Conservation (phyloP, 2,888 invertebrate species). For the Lycia hirtaria region DNA sequence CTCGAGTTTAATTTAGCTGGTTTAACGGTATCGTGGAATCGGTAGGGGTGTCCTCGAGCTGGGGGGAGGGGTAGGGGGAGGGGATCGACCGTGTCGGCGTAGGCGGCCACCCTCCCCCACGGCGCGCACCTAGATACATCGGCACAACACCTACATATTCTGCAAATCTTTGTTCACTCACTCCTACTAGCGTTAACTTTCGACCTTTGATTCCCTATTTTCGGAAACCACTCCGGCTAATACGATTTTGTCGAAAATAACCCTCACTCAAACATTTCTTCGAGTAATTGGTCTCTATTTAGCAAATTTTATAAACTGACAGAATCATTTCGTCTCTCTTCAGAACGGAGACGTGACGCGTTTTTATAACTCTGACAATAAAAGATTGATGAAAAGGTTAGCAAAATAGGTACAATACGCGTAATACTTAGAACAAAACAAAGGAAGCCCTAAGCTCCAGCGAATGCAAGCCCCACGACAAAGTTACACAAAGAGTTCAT, state of each 20-base stretch:
- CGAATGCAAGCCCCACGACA: slow-evolving; percentile 1
- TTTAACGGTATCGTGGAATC: slow-evolving; percentile 38
- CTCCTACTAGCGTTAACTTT: slow-evolving; percentile 18
- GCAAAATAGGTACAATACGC: too few relatives aligned
- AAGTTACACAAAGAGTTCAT: slow-evolving; percentile 18
- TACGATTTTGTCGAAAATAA: not conserved
- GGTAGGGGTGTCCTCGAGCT: slow-evolving; percentile 38
- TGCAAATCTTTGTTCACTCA: slow-evolving; percentile 27
- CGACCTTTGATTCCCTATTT: slow-evolving; percentile 20
- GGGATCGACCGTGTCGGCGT: slow-evolving; percentile 48
- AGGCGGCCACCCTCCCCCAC: slow-evolving; percentile 40
- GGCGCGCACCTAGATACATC: slow-evolving; percentile 22
- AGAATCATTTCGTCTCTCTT: not conserved
- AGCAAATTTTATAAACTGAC: not conserved
- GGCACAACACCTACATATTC: slow-evolving; percentile 31
- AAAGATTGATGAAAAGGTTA: too few relatives aligned
- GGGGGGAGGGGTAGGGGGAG: too few relatives aligned
- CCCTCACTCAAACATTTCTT: not conserved
- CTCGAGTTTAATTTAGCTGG: slow-evolving; percentile 32
- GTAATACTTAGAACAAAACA: not conserved
- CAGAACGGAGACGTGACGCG: not conserved
- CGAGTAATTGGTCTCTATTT: not conserved
- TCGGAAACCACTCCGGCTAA: not conserved
- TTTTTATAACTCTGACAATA: not conserved
- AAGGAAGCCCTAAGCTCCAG: slow-evolving; percentile 3